These are phyloP conservation scores for Macrosiphum euphorbiae DNA, from an alignment of 2,888 invertebrate species.

Conservation along the genomic window DNA sequence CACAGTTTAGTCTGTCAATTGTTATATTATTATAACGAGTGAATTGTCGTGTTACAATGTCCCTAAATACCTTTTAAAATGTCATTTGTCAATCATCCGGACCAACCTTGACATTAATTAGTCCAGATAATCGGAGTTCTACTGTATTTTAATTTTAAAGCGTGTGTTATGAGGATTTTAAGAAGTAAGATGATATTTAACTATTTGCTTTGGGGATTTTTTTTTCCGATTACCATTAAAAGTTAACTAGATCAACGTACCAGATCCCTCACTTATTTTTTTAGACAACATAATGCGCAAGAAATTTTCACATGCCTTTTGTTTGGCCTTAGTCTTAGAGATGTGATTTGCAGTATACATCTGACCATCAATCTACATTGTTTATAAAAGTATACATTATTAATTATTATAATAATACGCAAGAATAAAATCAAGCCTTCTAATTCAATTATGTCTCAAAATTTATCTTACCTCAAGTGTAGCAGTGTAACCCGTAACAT, in stretches of 20 bases:
- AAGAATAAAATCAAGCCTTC: not conserved
- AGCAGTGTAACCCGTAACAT: constrained; percentile 9
- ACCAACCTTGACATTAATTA: too few relatives aligned
- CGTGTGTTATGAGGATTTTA: not conserved
- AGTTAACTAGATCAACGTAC: constrained; percentile 22
- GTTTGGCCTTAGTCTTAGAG: constrained; percentile 82
- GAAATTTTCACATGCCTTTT: constrained; percentile 83
- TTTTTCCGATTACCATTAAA: not conserved
- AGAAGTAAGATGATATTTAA: too few relatives aligned
- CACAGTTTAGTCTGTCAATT: too few relatives aligned
- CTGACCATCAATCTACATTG: constrained; percentile 76
- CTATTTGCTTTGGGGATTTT: too few relatives aligned
- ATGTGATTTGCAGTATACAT: constrained; percentile 77
- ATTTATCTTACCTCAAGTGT: constrained; percentile 43
- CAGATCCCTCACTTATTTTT: constrained; percentile 72
- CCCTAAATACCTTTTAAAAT: too few relatives aligned
- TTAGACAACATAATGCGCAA: constrained; percentile 79
- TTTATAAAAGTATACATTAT: constrained; percentile 4
- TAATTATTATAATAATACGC: not conserved
- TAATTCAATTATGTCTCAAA: not conserved
- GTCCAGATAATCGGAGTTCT: too few relatives aligned
- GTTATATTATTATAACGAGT: too few relatives aligned
- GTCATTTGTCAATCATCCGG: too few relatives aligned
- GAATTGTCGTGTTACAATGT: too few relatives aligned
- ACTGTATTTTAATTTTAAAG: too few relatives aligned